Conservation (phyloP, 2,797 vertebrate species). For the Periophthalmus magnuspinnatus region DNA sequence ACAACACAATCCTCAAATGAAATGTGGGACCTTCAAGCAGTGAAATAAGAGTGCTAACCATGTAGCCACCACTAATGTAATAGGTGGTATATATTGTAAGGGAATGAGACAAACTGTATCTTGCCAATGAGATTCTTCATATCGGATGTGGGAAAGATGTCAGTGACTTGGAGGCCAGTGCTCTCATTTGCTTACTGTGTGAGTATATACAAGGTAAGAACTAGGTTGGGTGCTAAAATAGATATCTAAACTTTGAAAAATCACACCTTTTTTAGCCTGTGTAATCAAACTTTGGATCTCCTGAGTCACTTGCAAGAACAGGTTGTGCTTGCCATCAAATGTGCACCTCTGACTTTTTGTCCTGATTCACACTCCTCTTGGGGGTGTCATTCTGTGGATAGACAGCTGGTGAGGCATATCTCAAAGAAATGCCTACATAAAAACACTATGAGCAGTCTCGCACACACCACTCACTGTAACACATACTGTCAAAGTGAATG, state of each 20-base stretch:
- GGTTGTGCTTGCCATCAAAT: slow-evolving; percentile 47
- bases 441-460: slow-evolving; percentile 1
- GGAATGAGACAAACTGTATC: neutral
- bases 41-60: neutral
- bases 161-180: neutral
- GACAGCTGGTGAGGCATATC: slow-evolving; percentile 13
- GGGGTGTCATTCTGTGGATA: slow-evolving; percentile 26
- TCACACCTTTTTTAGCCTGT: neutral
- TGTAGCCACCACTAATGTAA: neutral
- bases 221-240: neutral
- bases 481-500: neutral
- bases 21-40: neutral
- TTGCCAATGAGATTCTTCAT: neutral
- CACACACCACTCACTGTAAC: neutral
- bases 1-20: too few species aligned
- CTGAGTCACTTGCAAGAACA: slow-evolving; percentile 19
- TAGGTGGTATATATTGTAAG: neutral
- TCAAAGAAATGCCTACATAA: slow-evolving; percentile 16
- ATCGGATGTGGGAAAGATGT: neutral
- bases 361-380: slow-evolving; percentile 29
- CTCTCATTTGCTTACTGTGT: neutral
- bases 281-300: neutral
- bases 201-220: neutral
- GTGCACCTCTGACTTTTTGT: slow-evolving; percentile 37
- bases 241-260: neutral